Conservation (phyloP, 53 echinoderm and acorn worm species). For the Astropecten irregularis region DNA sequence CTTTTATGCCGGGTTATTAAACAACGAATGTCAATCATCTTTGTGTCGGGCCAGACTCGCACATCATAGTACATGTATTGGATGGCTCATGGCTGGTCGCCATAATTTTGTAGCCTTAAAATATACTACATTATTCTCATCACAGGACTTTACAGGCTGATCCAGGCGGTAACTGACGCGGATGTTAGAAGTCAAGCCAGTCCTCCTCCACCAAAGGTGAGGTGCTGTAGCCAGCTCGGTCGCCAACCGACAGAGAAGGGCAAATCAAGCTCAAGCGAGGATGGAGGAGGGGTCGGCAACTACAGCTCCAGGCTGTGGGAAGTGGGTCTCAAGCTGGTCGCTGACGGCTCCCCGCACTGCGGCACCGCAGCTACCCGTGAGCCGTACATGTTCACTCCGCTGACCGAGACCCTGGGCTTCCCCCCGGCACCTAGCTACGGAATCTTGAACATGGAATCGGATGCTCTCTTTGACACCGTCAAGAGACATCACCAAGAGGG, state of each 20-base stretch:
- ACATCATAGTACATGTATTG: too few species aligned
- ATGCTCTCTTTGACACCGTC: conserved; percentile 57
- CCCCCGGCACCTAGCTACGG: conserved; percentile 65
- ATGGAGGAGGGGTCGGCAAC: conserved; percentile 39
- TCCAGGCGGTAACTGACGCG: conserved; percentile 21
- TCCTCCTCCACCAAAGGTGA: background rate
- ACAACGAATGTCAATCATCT: too few species aligned
- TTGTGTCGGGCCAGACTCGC: too few species aligned
- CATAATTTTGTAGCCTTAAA: too few species aligned
- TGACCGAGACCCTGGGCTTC: conserved; percentile 70
- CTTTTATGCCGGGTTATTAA: too few species aligned
- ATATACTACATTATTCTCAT: too few species aligned
- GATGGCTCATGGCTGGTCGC: too few species aligned
- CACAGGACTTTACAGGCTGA: conserved; percentile 58
- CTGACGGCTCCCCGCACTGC: conserved; percentile 62
- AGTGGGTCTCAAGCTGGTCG: conserved; percentile 37
- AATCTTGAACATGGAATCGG: conserved; percentile 46
- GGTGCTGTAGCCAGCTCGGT: background rate
- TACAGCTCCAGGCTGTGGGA: conserved; percentile 51
- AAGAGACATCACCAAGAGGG: conserved; percentile 43
- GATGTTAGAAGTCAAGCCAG: background rate
- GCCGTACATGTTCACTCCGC: conserved; percentile 51
- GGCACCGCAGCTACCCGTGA: conserved; percentile 50
- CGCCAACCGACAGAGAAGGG: too few species aligned
- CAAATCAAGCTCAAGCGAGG: too few species aligned